phyloP scores from a whole-genome alignment of 2,113 vertebrate species.

The Mobula hypostoma region DNA sequence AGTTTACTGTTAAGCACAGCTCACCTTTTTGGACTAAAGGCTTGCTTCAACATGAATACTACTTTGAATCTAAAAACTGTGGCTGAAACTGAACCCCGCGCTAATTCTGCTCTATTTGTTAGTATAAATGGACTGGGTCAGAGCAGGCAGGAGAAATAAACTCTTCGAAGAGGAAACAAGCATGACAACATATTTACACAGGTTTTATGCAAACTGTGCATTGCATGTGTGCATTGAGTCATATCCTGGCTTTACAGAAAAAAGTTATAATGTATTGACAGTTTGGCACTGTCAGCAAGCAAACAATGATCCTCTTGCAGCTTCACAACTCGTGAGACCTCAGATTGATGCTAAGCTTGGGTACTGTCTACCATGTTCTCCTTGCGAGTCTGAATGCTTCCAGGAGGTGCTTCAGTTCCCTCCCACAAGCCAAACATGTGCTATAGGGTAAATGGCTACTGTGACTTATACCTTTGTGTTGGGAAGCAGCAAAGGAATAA shows the following conservation, averaged over 20 bases:
- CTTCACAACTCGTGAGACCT: too few relatives aligned
- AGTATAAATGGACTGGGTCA: not conserved
- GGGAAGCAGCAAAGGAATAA: too few relatives aligned
- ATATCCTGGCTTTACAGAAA: not conserved
- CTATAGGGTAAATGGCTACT: too few relatives aligned
- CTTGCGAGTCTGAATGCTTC: too few relatives aligned
- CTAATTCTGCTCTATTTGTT: not conserved
- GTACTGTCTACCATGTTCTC: too few relatives aligned
- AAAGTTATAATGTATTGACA: not conserved
- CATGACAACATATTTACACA: not conserved
- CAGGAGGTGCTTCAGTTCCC: too few relatives aligned
- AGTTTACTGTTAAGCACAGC: not conserved
- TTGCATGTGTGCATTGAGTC: not conserved
- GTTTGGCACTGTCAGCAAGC: not conserved
- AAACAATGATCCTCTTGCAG: not conserved
- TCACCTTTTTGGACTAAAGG: not conserved
- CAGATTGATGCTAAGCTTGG: too few relatives aligned
- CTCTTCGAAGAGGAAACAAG: not conserved
- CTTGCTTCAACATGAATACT: not conserved
- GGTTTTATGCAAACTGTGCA: not conserved
- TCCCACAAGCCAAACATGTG: too few relatives aligned
- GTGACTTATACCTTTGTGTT: too few relatives aligned
- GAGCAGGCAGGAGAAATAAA: not conserved
- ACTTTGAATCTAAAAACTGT: not conserved
- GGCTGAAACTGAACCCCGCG: not conserved